Percentiles rank a stretch among this genome's conserved stretches.
Conservation (phyloP, 2,797 vertebrate species). For the Sebastes ruberrimus region DNA sequence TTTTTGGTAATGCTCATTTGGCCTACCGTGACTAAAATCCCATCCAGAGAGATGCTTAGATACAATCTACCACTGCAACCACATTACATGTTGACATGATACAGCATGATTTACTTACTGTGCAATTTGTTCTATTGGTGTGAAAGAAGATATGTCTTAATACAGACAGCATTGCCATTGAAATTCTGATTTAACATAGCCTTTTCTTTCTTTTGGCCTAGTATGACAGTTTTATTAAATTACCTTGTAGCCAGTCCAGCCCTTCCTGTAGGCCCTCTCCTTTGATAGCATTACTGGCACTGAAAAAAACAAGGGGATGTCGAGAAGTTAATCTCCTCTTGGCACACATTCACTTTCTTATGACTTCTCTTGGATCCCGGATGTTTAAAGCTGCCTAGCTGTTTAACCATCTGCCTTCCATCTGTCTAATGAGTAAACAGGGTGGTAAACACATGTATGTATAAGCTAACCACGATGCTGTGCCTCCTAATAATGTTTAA, state of each 20-base stretch:
- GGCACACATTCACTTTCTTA: constrained; percentile 58
- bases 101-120: constrained; percentile 69
- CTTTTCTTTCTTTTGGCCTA: neutral
- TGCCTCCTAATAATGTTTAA: constrained; percentile 33
- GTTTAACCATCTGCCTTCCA: constrained; percentile 65
- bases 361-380: constrained; percentile 44
- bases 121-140: constrained; percentile 77
- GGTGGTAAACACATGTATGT: constrained; percentile 24
- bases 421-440: constrained; percentile 69
- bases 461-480: neutral
- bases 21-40: neutral
- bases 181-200: neutral
- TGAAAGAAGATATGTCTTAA: constrained; percentile 21
- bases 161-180: neutral
- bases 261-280: constrained; percentile 97
- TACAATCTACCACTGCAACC: constrained; percentile 27
- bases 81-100: constrained; percentile 14
- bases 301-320: constrained; percentile 76
- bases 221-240: neutral
- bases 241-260: constrained; percentile 98
- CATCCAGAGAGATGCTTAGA: constrained; percentile 14
- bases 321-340: constrained; percentile 45
- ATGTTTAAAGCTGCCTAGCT: constrained; percentile 50
- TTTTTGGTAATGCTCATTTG: neutral
- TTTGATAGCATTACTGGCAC: constrained; percentile 95